Conservation (phyloP, 1,140 invertebrate species). For the Drosophila bocqueti region DNA sequence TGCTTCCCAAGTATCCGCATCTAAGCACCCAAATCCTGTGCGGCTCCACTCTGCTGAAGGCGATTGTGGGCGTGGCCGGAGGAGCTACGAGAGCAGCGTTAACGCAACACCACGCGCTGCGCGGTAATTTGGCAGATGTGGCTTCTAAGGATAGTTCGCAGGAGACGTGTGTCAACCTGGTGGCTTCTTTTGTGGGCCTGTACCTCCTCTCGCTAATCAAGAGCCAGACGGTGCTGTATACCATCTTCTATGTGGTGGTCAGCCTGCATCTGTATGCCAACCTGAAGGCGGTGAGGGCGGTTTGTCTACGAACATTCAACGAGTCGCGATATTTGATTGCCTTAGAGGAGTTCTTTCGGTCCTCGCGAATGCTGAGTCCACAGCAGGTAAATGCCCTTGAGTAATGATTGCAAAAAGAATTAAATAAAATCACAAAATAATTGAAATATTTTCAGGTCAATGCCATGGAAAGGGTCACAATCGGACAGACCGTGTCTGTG, state of each 20-base stretch:
- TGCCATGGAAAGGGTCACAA: constrained; percentile 87
- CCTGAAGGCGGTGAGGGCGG: constrained; percentile 92
- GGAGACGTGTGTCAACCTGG: constrained; percentile 96
- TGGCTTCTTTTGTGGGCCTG: constrained; percentile 92
- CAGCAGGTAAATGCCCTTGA: constrained; percentile 63
- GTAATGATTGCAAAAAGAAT: no score
- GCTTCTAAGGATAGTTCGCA: constrained; percentile 98
- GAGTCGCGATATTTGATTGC: constrained; percentile 90
- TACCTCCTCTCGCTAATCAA: constrained; percentile 90
- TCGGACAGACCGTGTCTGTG: constrained; percentile 85
- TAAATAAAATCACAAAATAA: background rate
- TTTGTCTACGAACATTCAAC: constrained; percentile 92
- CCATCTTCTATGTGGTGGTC: constrained; percentile 91
- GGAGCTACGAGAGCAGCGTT: constrained; percentile 96
- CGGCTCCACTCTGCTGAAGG: constrained; percentile 89
- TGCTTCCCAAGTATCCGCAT: constrained; percentile 88
- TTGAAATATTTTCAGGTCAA: constrained; percentile 85
- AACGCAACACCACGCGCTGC: constrained; percentile 95
- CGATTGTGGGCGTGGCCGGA: constrained; percentile 94
- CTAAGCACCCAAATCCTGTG: constrained; percentile 89
- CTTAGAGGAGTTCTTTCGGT: constrained; percentile 87
- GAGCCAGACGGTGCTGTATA: constrained; percentile 87
- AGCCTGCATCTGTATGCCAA: constrained; percentile 93
- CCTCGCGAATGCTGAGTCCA: constrained; percentile 85
- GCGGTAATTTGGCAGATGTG: constrained; percentile 96